Evolutionary conservation across 2,113 vertebrate genomes (phyloP).

Genomic region (Ellobius talpinus): DNA sequence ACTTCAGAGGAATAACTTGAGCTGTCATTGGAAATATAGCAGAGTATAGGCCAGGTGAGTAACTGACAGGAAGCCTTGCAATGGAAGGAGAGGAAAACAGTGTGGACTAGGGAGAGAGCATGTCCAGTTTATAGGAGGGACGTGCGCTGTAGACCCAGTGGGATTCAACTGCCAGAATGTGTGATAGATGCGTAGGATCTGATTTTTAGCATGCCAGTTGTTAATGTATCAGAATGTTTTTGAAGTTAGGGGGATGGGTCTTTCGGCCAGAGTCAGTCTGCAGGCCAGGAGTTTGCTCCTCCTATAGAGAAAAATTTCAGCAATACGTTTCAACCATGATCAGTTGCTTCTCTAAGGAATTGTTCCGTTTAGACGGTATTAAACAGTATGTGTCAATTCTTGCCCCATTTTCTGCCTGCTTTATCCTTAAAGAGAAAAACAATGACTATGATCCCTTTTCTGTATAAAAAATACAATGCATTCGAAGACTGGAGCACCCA

Average conservation of each 20-base stretch:
- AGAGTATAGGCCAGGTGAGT: neutral
- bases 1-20: neutral
- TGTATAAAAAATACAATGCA: conserved; percentile 53
- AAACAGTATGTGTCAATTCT: conserved; percentile 51
- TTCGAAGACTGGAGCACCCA: conserved; percentile 50
- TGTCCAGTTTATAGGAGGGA: neutral
- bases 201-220: neutral
- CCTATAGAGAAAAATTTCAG: conserved; percentile 35
- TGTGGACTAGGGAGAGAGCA: neutral
- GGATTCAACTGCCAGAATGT: neutral
- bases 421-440: conserved; percentile 54
- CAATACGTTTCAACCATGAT: conserved; percentile 35
- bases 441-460: conserved; percentile 47
- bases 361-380: conserved; percentile 31
- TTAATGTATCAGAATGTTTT: conserved; percentile 20
- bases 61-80: neutral
- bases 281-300: neutral
- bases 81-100: neutral
- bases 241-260: neutral
- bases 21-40: neutral
- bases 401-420: conserved; percentile 44
- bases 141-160: too few species aligned
- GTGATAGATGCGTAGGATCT: neutral
- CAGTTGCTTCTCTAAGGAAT: conserved; percentile 51
- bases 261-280: neutral